Evolutionary conservation across 2,113 vertebrate genomes (phyloP).

Genomic region (Mesitornis unicolor): DNA sequence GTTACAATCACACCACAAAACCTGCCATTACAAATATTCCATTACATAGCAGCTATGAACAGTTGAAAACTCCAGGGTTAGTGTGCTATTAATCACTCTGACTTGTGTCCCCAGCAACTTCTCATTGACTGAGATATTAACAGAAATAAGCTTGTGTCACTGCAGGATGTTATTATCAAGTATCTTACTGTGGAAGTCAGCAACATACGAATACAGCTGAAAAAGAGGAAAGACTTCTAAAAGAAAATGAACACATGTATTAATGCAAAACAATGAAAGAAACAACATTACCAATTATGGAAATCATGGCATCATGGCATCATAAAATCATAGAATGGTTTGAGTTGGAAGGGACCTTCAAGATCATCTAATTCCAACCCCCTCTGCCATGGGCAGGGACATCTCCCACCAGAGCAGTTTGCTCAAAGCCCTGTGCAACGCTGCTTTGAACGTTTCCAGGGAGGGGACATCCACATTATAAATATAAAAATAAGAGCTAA

Average conservation of each 20-base stretch:
- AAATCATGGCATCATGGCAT: too few relatives aligned
- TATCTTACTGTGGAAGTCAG: neutral
- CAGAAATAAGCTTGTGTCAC: neutral
- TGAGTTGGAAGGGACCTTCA: too few relatives aligned
- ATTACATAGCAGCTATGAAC: neutral
- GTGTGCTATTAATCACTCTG: neutral
- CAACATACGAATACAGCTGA: neutral
- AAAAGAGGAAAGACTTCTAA: neutral
- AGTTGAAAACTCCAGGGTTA: neutral
- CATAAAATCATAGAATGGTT: too few relatives aligned
- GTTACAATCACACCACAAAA: neutral
- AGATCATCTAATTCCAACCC: too few relatives aligned
- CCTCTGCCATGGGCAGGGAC: too few relatives aligned
- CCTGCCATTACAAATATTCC: neutral
- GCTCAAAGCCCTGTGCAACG: too few relatives aligned
- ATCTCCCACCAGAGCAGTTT: too few relatives aligned
- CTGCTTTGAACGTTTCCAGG: too few relatives aligned
- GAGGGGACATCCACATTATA: too few relatives aligned
- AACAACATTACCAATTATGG: neutral
- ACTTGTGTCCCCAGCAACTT: neutral
- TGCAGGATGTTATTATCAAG: neutral
- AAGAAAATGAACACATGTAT: neutral
- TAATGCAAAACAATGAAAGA: neutral
- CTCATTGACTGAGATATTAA: neutral
- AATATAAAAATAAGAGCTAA: too few relatives aligned